phyloP scores from a whole-genome alignment of 2,797 vertebrate genomes.

The Crenichthys baileyi region DNA sequence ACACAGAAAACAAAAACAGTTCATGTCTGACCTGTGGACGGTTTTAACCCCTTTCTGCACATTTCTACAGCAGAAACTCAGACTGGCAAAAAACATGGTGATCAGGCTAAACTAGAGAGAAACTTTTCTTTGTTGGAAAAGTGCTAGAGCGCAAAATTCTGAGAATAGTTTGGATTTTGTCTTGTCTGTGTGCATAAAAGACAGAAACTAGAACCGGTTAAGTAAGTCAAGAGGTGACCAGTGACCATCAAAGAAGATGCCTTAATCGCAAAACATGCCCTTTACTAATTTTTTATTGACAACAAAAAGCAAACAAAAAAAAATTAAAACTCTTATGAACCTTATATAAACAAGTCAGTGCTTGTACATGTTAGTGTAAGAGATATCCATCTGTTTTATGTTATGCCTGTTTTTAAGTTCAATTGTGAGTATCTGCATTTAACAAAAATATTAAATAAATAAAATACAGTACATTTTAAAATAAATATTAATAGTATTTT shows the following conservation, averaged over 20 bases:
- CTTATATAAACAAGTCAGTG: background rate
- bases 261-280: background rate
- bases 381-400: background rate
- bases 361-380: background rate
- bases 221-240: background rate
- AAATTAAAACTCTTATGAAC: background rate
- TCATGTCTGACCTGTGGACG: background rate
- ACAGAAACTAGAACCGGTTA: background rate
- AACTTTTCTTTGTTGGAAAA: constrained; percentile 20
- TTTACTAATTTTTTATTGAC: background rate
- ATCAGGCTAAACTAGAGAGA: constrained; percentile 43
- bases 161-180: constrained; percentile 69
- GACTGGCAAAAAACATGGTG: constrained; percentile 39
- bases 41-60: constrained; percentile 12
- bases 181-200: constrained; percentile 35
- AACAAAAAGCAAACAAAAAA: constrained; percentile 9
- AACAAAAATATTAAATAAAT: background rate
- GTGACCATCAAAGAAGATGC: background rate
- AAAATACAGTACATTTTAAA: background rate
- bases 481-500: background rate
- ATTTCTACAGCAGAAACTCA: constrained; percentile 24
- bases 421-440: background rate
- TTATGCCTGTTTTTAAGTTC: background rate
- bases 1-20: background rate
- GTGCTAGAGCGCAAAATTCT: constrained; percentile 34